Evolutionary conservation across 2,797 vertebrate species (phyloP).

Genomic region (Pogonophryne albipinna): DNA sequence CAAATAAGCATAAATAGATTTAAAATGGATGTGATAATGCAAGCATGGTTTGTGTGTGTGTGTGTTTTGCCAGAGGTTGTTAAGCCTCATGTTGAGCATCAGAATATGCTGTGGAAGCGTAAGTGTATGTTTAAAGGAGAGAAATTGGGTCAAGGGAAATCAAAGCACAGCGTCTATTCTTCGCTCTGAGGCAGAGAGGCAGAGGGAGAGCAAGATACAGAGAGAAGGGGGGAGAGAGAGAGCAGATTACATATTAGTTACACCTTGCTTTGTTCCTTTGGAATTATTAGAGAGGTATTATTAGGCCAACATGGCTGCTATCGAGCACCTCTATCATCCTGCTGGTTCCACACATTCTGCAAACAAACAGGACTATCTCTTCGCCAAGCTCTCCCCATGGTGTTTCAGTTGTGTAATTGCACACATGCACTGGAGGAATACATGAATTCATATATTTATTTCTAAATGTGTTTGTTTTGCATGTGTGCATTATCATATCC

Average conservation of each 20-base stretch:
- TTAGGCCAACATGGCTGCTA: constrained; percentile 69
- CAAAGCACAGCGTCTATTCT: constrained; percentile 72
- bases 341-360: constrained; percentile 37
- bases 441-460: constrained; percentile 49
- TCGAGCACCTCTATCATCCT: constrained; percentile 57
- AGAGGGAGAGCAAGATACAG: constrained; percentile 51
- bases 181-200: constrained; percentile 63
- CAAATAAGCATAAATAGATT: constrained; percentile 32
- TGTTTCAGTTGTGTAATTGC: constrained; percentile 27
- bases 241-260: constrained; percentile 79
- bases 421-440: constrained; percentile 23
- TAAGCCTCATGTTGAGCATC: constrained; percentile 75
- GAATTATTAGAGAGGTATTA: constrained; percentile 77
- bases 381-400: constrained; percentile 32
- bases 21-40: constrained; percentile 42
- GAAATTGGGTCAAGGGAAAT: constrained; percentile 83
- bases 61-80: constrained; percentile 73
- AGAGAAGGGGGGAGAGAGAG: constrained; percentile 49
- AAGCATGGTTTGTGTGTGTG: constrained; percentile 11
- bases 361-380: constrained; percentile 50
- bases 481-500: not conserved
- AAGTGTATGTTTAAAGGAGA: constrained; percentile 72
- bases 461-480: constrained; percentile 18
- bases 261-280: constrained; percentile 76
- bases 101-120: constrained; percentile 70